Conservation (phyloP, 2,113 vertebrate genomes). For the Eidolon helvum region DNA sequence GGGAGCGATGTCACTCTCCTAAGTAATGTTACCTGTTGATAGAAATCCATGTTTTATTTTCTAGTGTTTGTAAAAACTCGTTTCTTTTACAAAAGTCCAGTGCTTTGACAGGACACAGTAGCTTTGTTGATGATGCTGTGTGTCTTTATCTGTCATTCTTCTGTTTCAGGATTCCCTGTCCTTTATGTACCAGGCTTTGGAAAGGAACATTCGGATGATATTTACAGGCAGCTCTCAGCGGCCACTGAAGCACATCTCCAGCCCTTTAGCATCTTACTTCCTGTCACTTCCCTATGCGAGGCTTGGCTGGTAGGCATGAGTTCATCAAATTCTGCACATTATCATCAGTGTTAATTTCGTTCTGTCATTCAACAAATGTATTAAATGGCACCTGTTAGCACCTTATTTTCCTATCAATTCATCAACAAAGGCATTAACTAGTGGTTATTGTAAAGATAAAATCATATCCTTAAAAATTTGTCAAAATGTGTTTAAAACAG, state of each 20-base stretch:
- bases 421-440: neutral
- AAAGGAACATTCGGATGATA: conserved; percentile 36
- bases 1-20: neutral
- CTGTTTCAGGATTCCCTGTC: conserved; percentile 79
- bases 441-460: neutral
- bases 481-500: neutral
- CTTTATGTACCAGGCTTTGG: conserved; percentile 70
- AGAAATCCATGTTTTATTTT: neutral
- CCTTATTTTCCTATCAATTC: neutral
- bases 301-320: conserved; percentile 84
- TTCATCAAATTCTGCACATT: neutral
- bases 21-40: neutral
- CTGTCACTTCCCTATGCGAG: conserved; percentile 80
- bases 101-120: neutral
- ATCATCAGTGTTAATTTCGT: too few relatives aligned
- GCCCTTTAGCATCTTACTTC: conserved; percentile 81
- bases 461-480: neutral
- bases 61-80: neutral
- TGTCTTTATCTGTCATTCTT: neutral
- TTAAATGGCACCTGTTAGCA: neutral
- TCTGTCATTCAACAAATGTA: neutral
- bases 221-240: conserved; percentile 27
- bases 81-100: neutral
- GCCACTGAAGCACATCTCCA: conserved; percentile 72
- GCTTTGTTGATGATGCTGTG: neutral